Conservation (phyloP, 92 coral and sea anemone genomes). For the Galaxea fascicularis region DNA sequence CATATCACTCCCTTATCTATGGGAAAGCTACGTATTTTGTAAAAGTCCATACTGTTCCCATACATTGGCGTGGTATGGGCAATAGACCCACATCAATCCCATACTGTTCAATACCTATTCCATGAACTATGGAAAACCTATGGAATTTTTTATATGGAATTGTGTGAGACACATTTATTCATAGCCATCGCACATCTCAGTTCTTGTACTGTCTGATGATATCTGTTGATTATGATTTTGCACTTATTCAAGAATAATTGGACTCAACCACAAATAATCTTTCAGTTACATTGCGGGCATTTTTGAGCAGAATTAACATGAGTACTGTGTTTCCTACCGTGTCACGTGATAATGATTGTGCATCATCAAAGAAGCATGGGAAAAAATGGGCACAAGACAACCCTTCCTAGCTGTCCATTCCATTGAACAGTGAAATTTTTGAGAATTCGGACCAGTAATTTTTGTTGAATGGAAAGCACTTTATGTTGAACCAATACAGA, state of each 20-base stretch:
- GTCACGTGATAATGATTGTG: background rate
- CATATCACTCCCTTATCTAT: no score
- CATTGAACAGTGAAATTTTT: background rate
- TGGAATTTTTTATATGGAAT: background rate
- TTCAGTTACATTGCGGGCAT: background rate
- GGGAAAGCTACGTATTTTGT: no score
- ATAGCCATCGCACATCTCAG: background rate
- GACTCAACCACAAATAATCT: conserved; percentile 10
- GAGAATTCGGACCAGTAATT: no score
- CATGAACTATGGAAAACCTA: background rate
- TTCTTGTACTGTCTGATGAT: background rate
- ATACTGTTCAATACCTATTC: background rate
- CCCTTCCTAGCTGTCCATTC: background rate
- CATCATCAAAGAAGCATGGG: conserved; percentile 1
- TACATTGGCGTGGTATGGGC: no score
- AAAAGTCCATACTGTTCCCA: no score
- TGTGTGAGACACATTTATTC: background rate
- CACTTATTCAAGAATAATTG: background rate
- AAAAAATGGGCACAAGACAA: background rate
- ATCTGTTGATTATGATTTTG: background rate
- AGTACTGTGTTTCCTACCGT: background rate
- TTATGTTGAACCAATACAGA: background rate
- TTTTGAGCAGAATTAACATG: background rate
- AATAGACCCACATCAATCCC: background rate
- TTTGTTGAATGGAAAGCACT: background rate